Base-by-base conservation (phyloP, 1,140 invertebrate genomes). In the Ostrea denselamellosa region DNA sequence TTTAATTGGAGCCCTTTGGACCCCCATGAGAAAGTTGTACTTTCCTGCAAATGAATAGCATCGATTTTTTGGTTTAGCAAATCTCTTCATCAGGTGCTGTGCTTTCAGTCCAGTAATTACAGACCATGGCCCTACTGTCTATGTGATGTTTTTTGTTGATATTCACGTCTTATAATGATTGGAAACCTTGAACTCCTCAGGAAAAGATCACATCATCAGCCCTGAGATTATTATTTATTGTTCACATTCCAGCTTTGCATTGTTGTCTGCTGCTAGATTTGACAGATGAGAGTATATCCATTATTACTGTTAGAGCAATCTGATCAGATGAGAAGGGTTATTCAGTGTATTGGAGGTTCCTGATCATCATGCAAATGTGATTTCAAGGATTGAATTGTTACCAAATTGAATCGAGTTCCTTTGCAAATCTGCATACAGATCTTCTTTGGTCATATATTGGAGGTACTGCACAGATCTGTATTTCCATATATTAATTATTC, bases 1-100 rank as follows among this genome's bases (percentile, higher is more conserved):
- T 71, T 71, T 71, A 71, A 71, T 71, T 71, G 68, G 68, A 62
- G 68, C 25, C 68, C 28, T 77, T 77, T 28, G 28, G 68, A 77
- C 68, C 68, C 12, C 25, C 68, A 12, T 22, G 28, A 77, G 7
- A n/a, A 17, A 62, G 17, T 77, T 34, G 25, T 77, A 34, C 68
- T 77, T 34, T 77, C 25, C 25, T 77, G 68, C 28, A 14, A 34
- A 77, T 77, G 22, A 34, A 22, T 25, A 77, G 25, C 68, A 77
- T 77, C 28, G 68, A 77, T 77, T 77, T 77, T 25, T 77, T 77
- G 68, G 68, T 77, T 71, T 19, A 25, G 68, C n/a, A 62, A 62
- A 71, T 22, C 5, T 12, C 10, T 77, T 77, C 56, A 22, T 34
- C 22, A 77, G 68, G 68, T 77, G 68, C 68, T 22, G 22, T 68